Percentiles rank a stretch among this genome's conserved stretches.
These are phyloP conservation scores for Polymixis flavicincta DNA, from an alignment of 2,888 invertebrate species.

Conservation along the genomic window DNA sequence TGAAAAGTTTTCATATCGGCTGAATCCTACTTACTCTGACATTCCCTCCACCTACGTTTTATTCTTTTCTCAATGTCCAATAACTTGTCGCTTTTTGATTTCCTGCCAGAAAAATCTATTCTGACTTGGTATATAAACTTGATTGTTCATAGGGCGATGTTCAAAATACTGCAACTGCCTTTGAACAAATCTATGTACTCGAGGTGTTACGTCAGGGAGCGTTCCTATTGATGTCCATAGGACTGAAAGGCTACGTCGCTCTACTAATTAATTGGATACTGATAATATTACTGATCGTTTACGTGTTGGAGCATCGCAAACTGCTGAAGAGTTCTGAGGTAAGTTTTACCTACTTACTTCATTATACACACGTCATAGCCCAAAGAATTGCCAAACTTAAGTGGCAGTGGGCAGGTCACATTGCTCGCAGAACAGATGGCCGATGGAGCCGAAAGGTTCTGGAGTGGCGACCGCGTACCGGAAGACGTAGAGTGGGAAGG, in stretches of 20 bases:
- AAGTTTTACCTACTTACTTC: conserved; percentile 27
- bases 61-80: not conserved
- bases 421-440: no score
- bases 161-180: no score
- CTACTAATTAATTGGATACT: conserved; percentile 73
- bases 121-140: not conserved
- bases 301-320: conserved; percentile 66
- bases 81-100: no score
- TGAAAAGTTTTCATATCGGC: not conserved
- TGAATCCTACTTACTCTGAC: not conserved
- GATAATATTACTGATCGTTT: conserved; percentile 70
- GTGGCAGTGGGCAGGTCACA: no score
- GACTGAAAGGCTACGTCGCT: conserved; percentile 77
- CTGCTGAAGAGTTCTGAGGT: conserved; percentile 71
- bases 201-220: conserved; percentile 77
- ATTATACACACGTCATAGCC: no score
- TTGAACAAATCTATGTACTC: conserved; percentile 47
- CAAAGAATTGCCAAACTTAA: no score
- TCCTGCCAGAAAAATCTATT: not conserved
- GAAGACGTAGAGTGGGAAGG: no score
- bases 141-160: conserved; percentile 10
- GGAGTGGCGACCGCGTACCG: no score
- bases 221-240: conserved; percentile 75
- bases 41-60: not conserved
- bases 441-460: no score